Evolutionary conservation across 2,797 vertebrate species (phyloP).

Genomic region (Australoheros facetus): DNA sequence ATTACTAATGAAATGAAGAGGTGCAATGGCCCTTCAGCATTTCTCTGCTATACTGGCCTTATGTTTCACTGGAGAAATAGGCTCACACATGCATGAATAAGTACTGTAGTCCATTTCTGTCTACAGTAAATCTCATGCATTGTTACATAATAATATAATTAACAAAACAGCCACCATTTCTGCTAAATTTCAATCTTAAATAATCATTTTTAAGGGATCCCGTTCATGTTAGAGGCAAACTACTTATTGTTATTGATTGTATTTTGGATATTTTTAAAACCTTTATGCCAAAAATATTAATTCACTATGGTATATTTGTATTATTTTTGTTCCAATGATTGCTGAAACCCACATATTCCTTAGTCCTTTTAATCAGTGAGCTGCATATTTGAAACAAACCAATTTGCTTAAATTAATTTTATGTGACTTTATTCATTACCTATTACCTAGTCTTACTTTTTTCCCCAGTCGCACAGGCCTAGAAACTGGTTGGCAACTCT

Average conservation of each 20-base stretch:
- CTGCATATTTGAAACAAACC: conserved; percentile 11
- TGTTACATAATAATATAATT: neutral
- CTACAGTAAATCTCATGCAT: neutral
- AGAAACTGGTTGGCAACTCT: neutral
- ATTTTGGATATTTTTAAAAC: neutral
- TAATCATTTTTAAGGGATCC: neutral
- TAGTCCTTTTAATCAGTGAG: conserved; percentile 14
- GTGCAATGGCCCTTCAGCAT: conserved; percentile 3
- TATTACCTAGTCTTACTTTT: neutral
- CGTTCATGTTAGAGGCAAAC: neutral
- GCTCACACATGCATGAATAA: neutral
- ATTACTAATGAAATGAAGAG: conserved; percentile 10
- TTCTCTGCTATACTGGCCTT: neutral
- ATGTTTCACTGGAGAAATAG: neutral
- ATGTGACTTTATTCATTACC: conserved; percentile 17
- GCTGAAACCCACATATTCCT: neutral
- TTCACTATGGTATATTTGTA: neutral
- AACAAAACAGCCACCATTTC: neutral
- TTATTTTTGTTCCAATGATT: neutral
- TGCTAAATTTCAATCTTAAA: neutral
- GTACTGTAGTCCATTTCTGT: neutral
- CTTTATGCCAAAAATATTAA: neutral
- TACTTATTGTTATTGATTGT: neutral
- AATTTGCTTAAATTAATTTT: neutral
- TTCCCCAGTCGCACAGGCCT: neutral